Base-by-base conservation (phyloP, 2,888 invertebrate genomes). In the Epiblema foenella region DNA sequence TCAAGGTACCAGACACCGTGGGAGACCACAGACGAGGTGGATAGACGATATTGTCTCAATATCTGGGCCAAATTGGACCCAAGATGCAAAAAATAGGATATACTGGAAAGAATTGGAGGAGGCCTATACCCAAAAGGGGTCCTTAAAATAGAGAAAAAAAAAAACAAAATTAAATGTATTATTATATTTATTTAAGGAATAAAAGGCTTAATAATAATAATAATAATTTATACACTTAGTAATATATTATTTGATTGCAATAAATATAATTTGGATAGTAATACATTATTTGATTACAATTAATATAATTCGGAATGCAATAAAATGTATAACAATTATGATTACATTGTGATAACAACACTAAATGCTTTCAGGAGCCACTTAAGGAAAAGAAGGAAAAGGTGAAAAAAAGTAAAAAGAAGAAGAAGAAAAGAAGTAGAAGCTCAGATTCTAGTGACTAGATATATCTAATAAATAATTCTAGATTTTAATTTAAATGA, bases 401-500 rank as follows among this genome's bases (percentile, higher is more conserved):
- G 74, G 88, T 85, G 37, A 89, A 89, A 76, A 91, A 90, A 77
- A 89, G 85, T 73, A 90, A 90, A 77, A 91, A 91, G 78, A 91
- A 88, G 76, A 89, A 88, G 76, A 81, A 80, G 72, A 89, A 85
- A 76, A 83, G 79, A 78, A 86, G 81, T 76, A 87, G 83, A 60
- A 84, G 81, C 67, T 90, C 90, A n/a, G 81, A 81, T 68, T 85
- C 77, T 56, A 77, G 75, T 68, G 68, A 77, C 68, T 76, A 76
- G 60, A 51, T 67, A 52, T 29, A 52, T 29, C 37, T 24, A 37
- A 46, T 52, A 18, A 54, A 71, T 70, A 42, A 58, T 17, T 52
- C 42, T 52, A 17, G 60, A 57, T 15, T 24, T 8, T 49, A 46
- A 33, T 63, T 15, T 54, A 24, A 39, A 11, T 15, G 5, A 39